Evolutionary conservation across 2,797 vertebrate species (phyloP), one percentile per base, ranked within the genome.

Genomic region (Apogon talboti): DNA sequence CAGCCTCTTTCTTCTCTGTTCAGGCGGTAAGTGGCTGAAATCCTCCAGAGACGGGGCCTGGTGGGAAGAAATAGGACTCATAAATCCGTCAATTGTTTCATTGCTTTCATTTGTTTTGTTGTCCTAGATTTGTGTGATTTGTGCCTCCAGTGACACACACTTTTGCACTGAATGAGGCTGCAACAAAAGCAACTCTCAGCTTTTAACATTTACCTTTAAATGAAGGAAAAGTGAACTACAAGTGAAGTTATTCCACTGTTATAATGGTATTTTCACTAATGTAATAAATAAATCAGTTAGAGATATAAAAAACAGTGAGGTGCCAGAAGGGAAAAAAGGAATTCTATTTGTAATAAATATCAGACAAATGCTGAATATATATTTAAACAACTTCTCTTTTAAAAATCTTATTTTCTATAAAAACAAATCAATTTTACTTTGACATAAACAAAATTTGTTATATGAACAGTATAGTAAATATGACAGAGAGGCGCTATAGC

Each of bases 21-120:
- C 98, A 5, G 98, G 98, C 6, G 98, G 98, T 66, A 99, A 92
- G 74, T 99, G 98, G 88, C 98, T 98, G 85, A 96, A 98, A 82
- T 99, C 98, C 90, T 99, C 98, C 62, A 96, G 87, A 33, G 96
- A 95, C 10, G 96, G 95, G 11, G 97, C 96, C 98, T 99, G 91
- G 13, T 4, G 56, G 37, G 9, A 18, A 83, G 43, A 80, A 38
- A 28, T 35, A 44, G 3, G 3, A 16, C 55, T 48, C 47, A 13
- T 38, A 15, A 15, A 11, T 19, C 40, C 16, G 14, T 21, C 19
- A 21, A 21, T 21, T 2, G 19, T 21, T 21, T 21, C 19, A 21
- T 21, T 21, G 19, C 19, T 47, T 38, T 24, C 18, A 45, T 3
- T 3, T 12, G 15, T n/a, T 24, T 12, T 41, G 43, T 16, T 57